Percentiles rank a stretch among this genome's conserved stretches.
These are phyloP conservation scores for Anguilla anguilla DNA, from an alignment of 2,797 vertebrate genomes.

Conservation along the genomic window DNA sequence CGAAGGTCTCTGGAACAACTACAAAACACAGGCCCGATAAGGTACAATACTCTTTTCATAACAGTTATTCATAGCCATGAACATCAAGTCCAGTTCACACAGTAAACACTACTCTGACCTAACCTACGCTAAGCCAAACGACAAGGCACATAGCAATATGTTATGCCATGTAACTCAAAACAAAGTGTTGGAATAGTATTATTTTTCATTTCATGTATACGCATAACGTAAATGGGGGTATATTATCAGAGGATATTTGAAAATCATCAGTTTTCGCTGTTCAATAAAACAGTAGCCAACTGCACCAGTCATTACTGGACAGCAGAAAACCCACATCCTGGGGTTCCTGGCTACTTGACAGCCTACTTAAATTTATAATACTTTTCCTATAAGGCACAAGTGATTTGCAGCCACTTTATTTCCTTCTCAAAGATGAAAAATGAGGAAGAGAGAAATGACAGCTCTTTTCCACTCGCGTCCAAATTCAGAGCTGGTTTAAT, in stretches of 20 bases:
- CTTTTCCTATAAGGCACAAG: not conserved
- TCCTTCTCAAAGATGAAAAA: constrained; percentile 26
- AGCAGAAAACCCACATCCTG: not conserved
- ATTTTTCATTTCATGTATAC: not conserved
- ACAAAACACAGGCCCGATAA: too few species aligned
- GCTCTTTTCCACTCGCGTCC: not conserved
- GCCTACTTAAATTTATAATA: not conserved
- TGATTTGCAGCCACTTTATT: constrained; percentile 14
- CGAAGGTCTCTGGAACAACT: too few species aligned
- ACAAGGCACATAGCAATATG: too few species aligned
- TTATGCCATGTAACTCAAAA: not conserved
- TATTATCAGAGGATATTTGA: not conserved
- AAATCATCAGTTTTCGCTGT: not conserved
- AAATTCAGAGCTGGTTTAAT: constrained; percentile 1
- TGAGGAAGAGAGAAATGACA: constrained; percentile 17
- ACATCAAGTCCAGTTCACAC: too few species aligned
- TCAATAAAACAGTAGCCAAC: not conserved
- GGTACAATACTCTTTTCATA: not conserved
- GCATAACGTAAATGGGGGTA: not conserved
- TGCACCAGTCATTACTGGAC: not conserved
- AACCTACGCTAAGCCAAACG: too few species aligned
- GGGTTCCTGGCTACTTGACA: not conserved
- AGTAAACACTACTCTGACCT: too few species aligned
- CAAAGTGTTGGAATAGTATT: not conserved
- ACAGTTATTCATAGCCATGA: too few species aligned